Evolutionary conservation across 2,797 vertebrate species (phyloP), one percentile per base, ranked within the genome.

Genomic region (Pipistrellus nathusii): DNA sequence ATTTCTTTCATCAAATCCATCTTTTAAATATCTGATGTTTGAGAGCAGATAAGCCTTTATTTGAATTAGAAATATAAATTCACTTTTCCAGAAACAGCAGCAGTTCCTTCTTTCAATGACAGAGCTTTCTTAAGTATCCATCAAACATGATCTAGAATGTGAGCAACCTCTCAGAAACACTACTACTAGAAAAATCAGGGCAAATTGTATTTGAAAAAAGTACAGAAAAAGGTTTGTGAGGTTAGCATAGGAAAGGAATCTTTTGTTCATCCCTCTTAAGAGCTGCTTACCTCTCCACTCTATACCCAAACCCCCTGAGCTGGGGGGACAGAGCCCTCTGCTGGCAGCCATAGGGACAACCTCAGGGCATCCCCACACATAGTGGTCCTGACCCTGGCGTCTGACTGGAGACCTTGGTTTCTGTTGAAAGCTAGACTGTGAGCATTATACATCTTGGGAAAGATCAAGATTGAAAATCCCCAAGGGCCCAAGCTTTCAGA

Each of bases 271-370:
- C 15, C 21, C 13, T 5, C n/a, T 64, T 91, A 77, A 86, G 51
- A 86, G 55, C 53, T 41, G 35, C 41, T 51, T 85, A 81, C 72
- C 80, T 76, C 80, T n/a, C 64, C 82, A 25, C 13, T 38, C 15
- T 0, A 3, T 6, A 1, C 35, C 78, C 38, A 1, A 32, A 72
- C 44, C 11, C 0, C 73, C 69, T 68, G 32, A 4, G 15, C 69
- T 46, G 15, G 59, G 57, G 14, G 46, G 17, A 92, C 83, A 90
- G 88, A 53, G 41, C 92, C 75, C 30, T 92, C 80, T 95, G 78
- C 94, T 80, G 94, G 73, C 78, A 27, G 17, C 27, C 4, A 5
- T 20, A 30, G 72, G 9, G 3, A 66, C 25, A 64, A 41, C 21
- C 75, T 35, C 90, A 53, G 27, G 35, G 9, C 51, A 8, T 30